Evolutionary conservation across 2,888 invertebrate species (phyloP).

Genomic region (Pristionchus maxplancki): DNA sequence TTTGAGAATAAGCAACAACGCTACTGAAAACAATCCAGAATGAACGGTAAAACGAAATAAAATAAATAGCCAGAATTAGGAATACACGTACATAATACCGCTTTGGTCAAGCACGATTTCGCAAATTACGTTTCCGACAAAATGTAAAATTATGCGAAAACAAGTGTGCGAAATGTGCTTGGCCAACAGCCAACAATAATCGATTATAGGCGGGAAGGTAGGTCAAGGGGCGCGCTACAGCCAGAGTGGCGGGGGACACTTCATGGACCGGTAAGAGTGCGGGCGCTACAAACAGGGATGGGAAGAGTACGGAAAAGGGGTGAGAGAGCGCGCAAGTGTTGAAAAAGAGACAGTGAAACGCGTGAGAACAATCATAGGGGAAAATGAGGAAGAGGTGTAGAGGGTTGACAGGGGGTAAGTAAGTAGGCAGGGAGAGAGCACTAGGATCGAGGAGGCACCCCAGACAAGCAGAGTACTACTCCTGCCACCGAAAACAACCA

Average conservation of each 20-base stretch:
- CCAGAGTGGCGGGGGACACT: background rate
- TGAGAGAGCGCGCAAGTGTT: background rate
- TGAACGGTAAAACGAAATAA: background rate
- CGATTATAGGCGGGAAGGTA: background rate
- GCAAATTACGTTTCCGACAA: background rate
- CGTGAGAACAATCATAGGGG: background rate
- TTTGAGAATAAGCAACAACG: background rate
- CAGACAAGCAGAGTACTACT: background rate
- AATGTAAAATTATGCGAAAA: background rate
- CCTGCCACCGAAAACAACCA: background rate
- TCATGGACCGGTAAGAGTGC: background rate
- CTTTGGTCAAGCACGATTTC: constrained; percentile 18
- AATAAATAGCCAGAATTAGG: background rate
- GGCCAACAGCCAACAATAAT: background rate
- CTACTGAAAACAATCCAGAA: background rate
- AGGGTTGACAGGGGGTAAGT: constrained; percentile 9
- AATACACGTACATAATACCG: background rate
- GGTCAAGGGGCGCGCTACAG: background rate
- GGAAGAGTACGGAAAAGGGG: background rate
- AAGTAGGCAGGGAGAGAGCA: constrained; percentile 10
- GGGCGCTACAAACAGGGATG: background rate
- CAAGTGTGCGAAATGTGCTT: constrained; percentile 30
- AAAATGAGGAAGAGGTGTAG: background rate
- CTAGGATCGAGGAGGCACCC: background rate
- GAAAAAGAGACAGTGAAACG: background rate